These are phyloP conservation scores for Sitta europaea DNA, from an alignment of 2,113 vertebrate genomes.

Conservation along the genomic window DNA sequence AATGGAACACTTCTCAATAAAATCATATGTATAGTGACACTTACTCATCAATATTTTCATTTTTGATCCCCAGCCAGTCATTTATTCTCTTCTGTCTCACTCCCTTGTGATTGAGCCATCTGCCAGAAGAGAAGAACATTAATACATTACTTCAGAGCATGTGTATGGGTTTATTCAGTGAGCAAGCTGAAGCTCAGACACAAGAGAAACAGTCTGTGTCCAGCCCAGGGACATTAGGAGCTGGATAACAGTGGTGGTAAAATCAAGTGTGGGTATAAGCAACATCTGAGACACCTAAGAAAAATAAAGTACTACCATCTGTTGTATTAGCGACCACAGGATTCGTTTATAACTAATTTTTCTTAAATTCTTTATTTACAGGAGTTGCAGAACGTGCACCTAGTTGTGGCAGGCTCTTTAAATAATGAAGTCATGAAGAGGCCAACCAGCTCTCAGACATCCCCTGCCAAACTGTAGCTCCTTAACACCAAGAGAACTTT, in stretches of 20 bases:
- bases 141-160: neutral
- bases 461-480: neutral
- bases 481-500: neutral
- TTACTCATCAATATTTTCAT: slow-evolving; percentile 89
- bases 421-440: neutral
- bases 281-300: neutral
- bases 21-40: slow-evolving; percentile 52
- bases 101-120: slow-evolving; percentile 96
- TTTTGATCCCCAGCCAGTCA: slow-evolving; percentile 91
- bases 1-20: neutral
- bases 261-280: neutral
- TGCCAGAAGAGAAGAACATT: slow-evolving; percentile 57
- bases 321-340: neutral
- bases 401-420: neutral
- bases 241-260: neutral
- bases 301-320: neutral
- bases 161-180: neutral
- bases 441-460: neutral
- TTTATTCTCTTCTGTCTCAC: slow-evolving; percentile 92
- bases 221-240: neutral
- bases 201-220: neutral
- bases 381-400: neutral
- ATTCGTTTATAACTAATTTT: neutral
- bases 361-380: neutral
- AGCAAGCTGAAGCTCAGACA: neutral